These are phyloP conservation scores for Acrossocheilus fasciatus DNA, from an alignment of 2,797 vertebrate species.

Conservation along the genomic window DNA sequence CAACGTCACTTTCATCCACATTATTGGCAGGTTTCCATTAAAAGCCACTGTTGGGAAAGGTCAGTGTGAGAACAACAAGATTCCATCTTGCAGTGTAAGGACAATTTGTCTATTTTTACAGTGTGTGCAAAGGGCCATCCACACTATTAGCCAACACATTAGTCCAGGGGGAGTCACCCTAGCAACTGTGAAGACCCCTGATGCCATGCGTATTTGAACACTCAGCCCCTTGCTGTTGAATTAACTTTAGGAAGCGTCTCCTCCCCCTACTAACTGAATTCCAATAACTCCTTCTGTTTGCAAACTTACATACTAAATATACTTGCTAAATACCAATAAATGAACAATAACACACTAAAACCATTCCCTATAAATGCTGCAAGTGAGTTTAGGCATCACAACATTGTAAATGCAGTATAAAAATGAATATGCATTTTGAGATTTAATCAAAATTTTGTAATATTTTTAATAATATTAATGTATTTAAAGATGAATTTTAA, in stretches of 20 bases:
- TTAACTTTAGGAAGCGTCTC: constrained; percentile 29
- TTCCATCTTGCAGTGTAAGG: constrained; percentile 33
- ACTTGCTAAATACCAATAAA: not conserved
- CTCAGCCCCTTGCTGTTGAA: constrained; percentile 47
- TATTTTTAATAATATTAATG: too few species aligned
- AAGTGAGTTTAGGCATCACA: not conserved
- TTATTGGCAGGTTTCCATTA: constrained; percentile 47
- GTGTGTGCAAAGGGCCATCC: constrained; percentile 58
- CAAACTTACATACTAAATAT: not conserved
- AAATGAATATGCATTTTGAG: not conserved
- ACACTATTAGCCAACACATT: constrained; percentile 66
- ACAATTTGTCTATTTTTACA: constrained; percentile 58
- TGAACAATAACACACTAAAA: too few species aligned
- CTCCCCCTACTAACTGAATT: not conserved
- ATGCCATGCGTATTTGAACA: constrained; percentile 59
- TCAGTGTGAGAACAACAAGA: constrained; percentile 35
- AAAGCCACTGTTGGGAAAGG: constrained; percentile 39
- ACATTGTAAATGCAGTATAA: too few species aligned
- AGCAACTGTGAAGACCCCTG: constrained; percentile 72
- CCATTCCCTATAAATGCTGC: not conserved
- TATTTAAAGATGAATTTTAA: too few species aligned
- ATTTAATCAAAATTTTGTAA: not conserved
- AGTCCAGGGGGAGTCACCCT: constrained; percentile 72
- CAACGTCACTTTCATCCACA: constrained; percentile 30
- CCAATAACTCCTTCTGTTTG: not conserved